These are phyloP conservation scores for Trachymyrmex cornetzi DNA, from an alignment of 1,140 invertebrate species.

Conservation along the genomic window DNA sequence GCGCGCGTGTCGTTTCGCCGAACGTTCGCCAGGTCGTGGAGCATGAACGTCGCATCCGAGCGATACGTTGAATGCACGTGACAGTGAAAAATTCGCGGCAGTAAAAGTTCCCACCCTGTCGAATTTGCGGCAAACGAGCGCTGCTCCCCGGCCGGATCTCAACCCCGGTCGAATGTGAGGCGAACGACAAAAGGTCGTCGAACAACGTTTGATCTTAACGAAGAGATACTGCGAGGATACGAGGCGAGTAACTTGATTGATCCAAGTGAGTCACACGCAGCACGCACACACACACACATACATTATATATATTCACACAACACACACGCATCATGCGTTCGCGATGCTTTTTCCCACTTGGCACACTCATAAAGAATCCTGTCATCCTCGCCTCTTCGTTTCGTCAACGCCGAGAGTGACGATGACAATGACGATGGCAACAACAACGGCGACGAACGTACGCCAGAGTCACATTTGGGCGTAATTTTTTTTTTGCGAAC, in stretches of 20 bases:
- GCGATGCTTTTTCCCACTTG: not conserved
- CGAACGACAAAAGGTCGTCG: too few species aligned
- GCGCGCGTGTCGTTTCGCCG: not conserved
- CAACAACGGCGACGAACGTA: not conserved
- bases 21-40: not conserved
- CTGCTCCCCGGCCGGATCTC: too few species aligned
- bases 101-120: not conserved
- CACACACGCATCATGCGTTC: not conserved
- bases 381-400: constrained; percentile 4
- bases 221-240: too few species aligned
- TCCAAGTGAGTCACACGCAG: not conserved
- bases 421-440: not conserved
- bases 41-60: not conserved
- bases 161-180: too few species aligned
- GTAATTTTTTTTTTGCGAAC: constrained; percentile 1
- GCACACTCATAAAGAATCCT: not conserved
- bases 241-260: too few species aligned
- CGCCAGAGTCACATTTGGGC: constrained; percentile 63
- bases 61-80: not conserved
- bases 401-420: not conserved
- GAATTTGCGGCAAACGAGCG: not conserved
- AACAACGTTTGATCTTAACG: too few species aligned
- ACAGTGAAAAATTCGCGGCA: constrained; percentile 7
- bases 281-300: not conserved
- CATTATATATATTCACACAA: too few species aligned